Evolutionary conservation across 2,797 vertebrate genomes (phyloP).

Genomic region (Propithecus perrieri): DNA sequence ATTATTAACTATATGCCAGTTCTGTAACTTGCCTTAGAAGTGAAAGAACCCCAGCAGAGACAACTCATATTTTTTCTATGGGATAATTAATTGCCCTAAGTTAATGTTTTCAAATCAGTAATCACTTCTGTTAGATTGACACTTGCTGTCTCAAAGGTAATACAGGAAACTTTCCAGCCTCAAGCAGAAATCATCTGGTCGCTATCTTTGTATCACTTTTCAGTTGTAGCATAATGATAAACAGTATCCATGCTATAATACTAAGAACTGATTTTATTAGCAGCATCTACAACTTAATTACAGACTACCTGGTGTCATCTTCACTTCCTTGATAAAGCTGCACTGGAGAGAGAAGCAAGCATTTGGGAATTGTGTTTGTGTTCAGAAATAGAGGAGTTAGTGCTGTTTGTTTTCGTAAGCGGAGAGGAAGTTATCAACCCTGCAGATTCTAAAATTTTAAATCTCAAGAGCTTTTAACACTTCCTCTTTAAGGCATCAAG

Average conservation of each 20-base stretch:
- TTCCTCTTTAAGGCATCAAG: slow-evolving; percentile 76
- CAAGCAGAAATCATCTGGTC: not conserved
- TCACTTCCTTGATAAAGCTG: not conserved
- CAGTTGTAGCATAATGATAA: not conserved
- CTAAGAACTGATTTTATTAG: not conserved
- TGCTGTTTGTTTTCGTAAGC: slow-evolving; percentile 64
- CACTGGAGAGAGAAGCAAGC: not conserved
- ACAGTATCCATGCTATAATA: not conserved
- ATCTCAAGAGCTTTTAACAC: slow-evolving; percentile 68
- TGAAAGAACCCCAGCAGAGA: not conserved
- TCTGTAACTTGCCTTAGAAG: not conserved
- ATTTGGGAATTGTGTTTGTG: slow-evolving; percentile 8
- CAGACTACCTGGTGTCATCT: not conserved
- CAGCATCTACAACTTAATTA: not conserved
- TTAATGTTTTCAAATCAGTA: not conserved
- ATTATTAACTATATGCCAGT: not conserved
- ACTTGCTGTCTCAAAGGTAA: not conserved
- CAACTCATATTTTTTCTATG: not conserved
- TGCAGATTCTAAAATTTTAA: slow-evolving; percentile 71
- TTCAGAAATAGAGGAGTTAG: slow-evolving; percentile 65
- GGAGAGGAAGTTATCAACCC: slow-evolving; percentile 75
- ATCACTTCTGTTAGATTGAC: not conserved
- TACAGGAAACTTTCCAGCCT: not conserved
- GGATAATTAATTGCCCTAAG: not conserved
- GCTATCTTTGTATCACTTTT: not conserved